phyloP scores from a whole-genome alignment of 2,888 invertebrate genomes.

The Fragum sueziense region DNA sequence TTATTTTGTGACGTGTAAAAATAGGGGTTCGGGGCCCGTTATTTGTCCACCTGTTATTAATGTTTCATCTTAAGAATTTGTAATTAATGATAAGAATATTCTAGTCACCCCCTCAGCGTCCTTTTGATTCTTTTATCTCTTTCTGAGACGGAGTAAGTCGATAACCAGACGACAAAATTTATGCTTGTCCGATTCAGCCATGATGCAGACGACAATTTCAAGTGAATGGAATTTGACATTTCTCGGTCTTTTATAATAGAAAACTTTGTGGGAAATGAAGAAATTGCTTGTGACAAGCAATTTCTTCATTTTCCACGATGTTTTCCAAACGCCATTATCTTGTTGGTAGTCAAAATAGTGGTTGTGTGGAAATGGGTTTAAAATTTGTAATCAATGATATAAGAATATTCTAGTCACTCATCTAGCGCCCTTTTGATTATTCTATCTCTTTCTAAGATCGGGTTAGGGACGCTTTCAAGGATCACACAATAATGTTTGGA shows the following conservation, averaged over 20 bases:
- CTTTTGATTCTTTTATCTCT: background rate
- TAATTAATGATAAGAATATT: constrained; percentile 14
- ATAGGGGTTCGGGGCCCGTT: constrained; percentile 4
- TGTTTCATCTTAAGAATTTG: constrained; percentile 16
- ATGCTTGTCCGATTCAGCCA: too few relatives aligned
- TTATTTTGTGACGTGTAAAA: too few relatives aligned
- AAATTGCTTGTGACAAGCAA: constrained; percentile 1
- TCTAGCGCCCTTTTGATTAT: background rate
- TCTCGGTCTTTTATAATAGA: too few relatives aligned
- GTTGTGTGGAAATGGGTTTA: background rate
- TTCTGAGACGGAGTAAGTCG: too few relatives aligned
- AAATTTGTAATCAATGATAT: constrained; percentile 10
- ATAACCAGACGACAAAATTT: background rate
- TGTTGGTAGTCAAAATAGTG: background rate
- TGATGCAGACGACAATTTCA: too few relatives aligned
- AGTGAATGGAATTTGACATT: too few relatives aligned
- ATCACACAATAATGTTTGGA: too few relatives aligned
- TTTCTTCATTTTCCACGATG: background rate
- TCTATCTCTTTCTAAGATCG: too few relatives aligned
- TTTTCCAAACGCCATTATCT: constrained; percentile 8
- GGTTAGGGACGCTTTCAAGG: too few relatives aligned
- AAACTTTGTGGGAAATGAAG: constrained; percentile 3
- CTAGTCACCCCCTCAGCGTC: background rate
- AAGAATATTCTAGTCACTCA: background rate
- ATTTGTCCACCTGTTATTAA: constrained; percentile 17